Base-by-base conservation (phyloP, 2,888 invertebrate genomes). In the Sarcophaga caerulescens region DNA sequence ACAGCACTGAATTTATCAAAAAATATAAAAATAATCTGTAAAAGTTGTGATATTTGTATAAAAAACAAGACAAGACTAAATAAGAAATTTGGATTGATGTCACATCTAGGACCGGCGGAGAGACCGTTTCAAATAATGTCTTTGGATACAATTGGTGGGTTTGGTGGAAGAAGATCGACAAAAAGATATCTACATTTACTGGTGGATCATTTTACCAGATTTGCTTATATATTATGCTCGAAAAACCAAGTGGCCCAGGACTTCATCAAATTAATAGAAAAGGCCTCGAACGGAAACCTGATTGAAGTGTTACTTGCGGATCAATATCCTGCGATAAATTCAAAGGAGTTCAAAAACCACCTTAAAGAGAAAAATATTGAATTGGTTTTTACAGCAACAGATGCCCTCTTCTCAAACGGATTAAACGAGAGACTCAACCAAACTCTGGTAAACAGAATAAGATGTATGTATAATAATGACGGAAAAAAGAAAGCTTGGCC, bases 141-240 rank as follows among this genome's bases (percentile, higher is more conserved):
- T 0, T 89, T 90, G 80, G 91, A 91, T 75, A 89, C 90, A 11
- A 89, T 91, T 19, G 90, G 90, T 23, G 90, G 90, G 19, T 91
- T 91, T 87, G 90, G 90, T 21, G 89, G 90, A 57, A 88, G 87
- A 66, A 70, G 90, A 35, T 91, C 90, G 19, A 89, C 89, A 89
- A 90, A 90, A 84, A 90, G 89, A 89, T 90, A 90, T 73, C 63
- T 91, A 21, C 91, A 91, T 86, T 87, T 91, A 8, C 80, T 90
- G 80, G 89, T 90, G 47, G 90, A 91, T 78, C 89, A 91, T 74
- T 91, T 90, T 63, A 89, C 89, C 45, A 89, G 90, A 89, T 89
- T 88, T 70, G 90, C 90, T 10, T 89, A 77, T 60, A 90, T 90
- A 63, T 63, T 85, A 71, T 90, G 90, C 68, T 90, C 90, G 84